Conservation (phyloP, 2,797 vertebrate genomes). For the Rhynchonycteris naso region DNA sequence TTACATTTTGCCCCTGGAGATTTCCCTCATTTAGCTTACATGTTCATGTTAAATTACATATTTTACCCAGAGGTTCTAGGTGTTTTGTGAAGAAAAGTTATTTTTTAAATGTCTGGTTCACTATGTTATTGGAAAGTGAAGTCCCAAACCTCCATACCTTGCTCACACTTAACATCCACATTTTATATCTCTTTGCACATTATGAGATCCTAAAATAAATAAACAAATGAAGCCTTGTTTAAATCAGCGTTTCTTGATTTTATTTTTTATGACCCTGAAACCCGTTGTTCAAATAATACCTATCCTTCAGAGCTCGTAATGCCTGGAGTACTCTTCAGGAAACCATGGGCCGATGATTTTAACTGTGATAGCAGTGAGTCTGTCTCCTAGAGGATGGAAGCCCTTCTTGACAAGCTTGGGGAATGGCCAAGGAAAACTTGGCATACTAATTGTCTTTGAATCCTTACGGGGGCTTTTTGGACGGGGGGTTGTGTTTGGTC, state of each 20-base stretch:
- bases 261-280: conserved; percentile 13
- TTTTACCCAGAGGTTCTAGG: not conserved
- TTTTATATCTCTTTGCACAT: too few relatives aligned
- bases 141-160: not conserved
- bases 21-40: not conserved
- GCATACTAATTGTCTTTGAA: conserved; percentile 30
- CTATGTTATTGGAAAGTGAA: not conserved
- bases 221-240: not conserved
- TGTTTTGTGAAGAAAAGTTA: not conserved
- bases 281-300: conserved; percentile 26
- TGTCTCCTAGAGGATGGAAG: not conserved
- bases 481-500: not conserved
- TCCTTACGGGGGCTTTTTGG: not conserved
- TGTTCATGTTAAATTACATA: not conserved
- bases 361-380: not conserved
- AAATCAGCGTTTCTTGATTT: not conserved
- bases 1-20: not conserved
- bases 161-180: not conserved
- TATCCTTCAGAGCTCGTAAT: not conserved
- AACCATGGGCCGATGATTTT: not conserved
- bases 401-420: conserved; percentile 13
- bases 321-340: not conserved
- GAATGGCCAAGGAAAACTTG: conserved; percentile 42
- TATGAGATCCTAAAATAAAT: not conserved
- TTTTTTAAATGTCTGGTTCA: not conserved